These are phyloP conservation scores for Agriotes lineatus DNA, from an alignment of 2,888 invertebrate species.

Conservation along the genomic window DNA sequence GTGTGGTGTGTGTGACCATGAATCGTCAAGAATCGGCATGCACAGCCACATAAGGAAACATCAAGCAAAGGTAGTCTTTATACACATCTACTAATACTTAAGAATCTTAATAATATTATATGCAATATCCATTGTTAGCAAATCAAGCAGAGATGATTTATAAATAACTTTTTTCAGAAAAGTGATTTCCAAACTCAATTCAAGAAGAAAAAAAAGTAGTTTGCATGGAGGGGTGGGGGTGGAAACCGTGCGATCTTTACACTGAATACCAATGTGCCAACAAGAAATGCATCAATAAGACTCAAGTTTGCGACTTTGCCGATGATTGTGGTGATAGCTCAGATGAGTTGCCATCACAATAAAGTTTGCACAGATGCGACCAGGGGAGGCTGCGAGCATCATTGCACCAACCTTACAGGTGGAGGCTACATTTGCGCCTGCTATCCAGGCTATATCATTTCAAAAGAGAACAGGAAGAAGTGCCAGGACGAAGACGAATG, in stretches of 20 bases:
- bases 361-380: constrained; percentile 71
- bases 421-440: constrained; percentile 93
- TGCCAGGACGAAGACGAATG: constrained; percentile 95
- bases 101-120: too few species aligned
- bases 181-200: too few species aligned
- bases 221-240: too few species aligned
- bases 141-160: too few species aligned
- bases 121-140: too few species aligned
- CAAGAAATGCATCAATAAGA: constrained; percentile 83
- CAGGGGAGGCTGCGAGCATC: constrained; percentile 91
- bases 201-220: too few species aligned
- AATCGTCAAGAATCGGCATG: too few species aligned
- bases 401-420: constrained; percentile 86
- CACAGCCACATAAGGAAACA: too few species aligned
- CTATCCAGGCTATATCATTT: constrained; percentile 86
- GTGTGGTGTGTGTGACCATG: too few species aligned
- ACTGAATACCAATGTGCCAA: constrained; percentile 91
- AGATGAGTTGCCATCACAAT: constrained; percentile 87
- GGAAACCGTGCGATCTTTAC: constrained; percentile 80
- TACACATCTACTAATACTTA: too few species aligned
- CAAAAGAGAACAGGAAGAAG: constrained; percentile 82
- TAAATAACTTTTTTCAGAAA: too few species aligned
- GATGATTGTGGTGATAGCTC: constrained; percentile 93
- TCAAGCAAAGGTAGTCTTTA: too few species aligned
- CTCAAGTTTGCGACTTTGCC: constrained; percentile 87